Percentiles rank a stretch among this genome's conserved stretches.
phyloP scores from a whole-genome alignment of 2,113 vertebrate species.

The Lophius piscatorius region DNA sequence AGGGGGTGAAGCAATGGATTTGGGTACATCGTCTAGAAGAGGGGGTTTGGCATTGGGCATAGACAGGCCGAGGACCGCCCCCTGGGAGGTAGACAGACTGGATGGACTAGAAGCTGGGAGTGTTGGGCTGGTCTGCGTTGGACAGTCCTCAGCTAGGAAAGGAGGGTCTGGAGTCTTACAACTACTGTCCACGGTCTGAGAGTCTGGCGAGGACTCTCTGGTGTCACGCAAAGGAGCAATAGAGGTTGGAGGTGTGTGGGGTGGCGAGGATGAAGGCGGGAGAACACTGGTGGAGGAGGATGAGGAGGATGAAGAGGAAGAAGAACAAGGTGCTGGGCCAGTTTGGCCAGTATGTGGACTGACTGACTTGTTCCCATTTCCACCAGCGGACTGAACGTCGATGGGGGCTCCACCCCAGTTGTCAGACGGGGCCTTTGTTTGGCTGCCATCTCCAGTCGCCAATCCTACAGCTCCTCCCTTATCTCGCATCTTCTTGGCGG shows the following conservation, averaged over 20 bases:
- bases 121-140: constrained; percentile 60
- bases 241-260: constrained; percentile 75
- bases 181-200: constrained; percentile 92
- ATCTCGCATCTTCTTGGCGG: constrained; percentile 73
- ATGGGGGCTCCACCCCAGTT: constrained; percentile 60
- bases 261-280: constrained; percentile 78
- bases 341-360: constrained; percentile 74
- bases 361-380: constrained; percentile 60
- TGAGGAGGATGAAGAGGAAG: constrained; percentile 76
- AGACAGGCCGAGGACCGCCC: constrained; percentile 43
- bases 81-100: constrained; percentile 48
- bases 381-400: constrained; percentile 55
- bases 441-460: constrained; percentile 35
- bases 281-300: constrained; percentile 74
- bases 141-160: constrained; percentile 83
- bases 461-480: constrained; percentile 40
- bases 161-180: constrained; percentile 90
- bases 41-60: constrained; percentile 57
- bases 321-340: constrained; percentile 77
- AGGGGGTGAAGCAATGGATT: constrained; percentile 72
- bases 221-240: constrained; percentile 67
- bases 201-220: constrained; percentile 88
- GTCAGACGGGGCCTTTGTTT: constrained; percentile 50
- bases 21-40: constrained; percentile 66
- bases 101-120: constrained; percentile 65